Evolutionary conservation across 2,888 invertebrate species (phyloP).

Genomic region (Zele albiditarsus): DNA sequence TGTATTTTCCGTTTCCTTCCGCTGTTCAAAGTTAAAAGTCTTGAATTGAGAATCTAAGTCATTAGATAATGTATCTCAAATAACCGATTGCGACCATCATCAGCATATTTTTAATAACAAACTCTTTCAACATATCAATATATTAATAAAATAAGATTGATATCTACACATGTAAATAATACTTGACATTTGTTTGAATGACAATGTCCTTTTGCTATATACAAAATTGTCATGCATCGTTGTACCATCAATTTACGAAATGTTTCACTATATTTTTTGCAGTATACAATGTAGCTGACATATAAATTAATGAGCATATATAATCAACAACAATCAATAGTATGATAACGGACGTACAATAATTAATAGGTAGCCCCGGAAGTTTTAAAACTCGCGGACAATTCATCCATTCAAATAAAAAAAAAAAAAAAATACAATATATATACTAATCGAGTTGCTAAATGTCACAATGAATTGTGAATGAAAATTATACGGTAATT

Average conservation of each 20-base stretch:
- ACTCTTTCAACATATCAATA: background rate
- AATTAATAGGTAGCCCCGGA: constrained; percentile 1
- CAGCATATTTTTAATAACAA: too few relatives aligned
- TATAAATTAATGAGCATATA: constrained; percentile 14
- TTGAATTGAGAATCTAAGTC: too few relatives aligned
- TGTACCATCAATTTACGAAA: constrained; percentile 12
- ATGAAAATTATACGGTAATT: too few relatives aligned
- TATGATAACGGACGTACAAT: background rate
- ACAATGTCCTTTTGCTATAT: background rate
- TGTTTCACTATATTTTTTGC: background rate
- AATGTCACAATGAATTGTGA: too few relatives aligned
- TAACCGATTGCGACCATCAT: too few relatives aligned
- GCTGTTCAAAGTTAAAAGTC: too few relatives aligned
- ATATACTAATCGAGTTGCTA: background rate
- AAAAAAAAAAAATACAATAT: background rate
- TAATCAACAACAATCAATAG: constrained; percentile 5
- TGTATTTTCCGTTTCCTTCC: too few relatives aligned
- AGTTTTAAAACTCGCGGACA: constrained; percentile 12
- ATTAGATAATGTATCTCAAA: too few relatives aligned
- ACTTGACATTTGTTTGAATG: constrained; percentile 7
- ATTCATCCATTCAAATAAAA: background rate
- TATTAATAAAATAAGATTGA: background rate
- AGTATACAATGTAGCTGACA: background rate
- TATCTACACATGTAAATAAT: background rate
- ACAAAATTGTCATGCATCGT: background rate